A percentile compares a stretch with the other conserved stretches of the same genome.
These are phyloP conservation scores for Sycophila texana DNA, from an alignment of 2,888 invertebrate genomes.

Conservation along the genomic window DNA sequence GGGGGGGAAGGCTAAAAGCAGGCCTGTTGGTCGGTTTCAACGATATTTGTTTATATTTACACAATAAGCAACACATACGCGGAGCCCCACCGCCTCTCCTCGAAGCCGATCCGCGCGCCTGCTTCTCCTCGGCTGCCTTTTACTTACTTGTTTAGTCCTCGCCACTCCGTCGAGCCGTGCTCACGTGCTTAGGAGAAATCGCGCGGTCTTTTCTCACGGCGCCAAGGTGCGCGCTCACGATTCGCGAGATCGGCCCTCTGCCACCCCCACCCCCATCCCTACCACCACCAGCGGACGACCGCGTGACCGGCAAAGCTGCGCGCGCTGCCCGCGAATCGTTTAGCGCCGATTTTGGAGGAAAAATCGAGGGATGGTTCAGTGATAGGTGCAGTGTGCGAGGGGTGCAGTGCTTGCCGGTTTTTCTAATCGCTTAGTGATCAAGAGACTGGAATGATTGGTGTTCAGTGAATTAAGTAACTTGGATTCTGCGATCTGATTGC, in stretches of 20 bases:
- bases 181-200: conserved; percentile 55
- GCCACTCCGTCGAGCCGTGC: conserved; percentile 67
- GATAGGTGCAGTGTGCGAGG: not conserved
- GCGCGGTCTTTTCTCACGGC: not conserved
- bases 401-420: not conserved
- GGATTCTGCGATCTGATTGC: not conserved
- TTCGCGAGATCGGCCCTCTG: not conserved
- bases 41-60: conserved; percentile 77
- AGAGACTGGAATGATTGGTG: not conserved
- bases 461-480: not conserved
- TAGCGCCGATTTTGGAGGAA: not conserved
- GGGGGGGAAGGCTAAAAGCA: conserved; percentile 68
- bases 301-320: conserved; percentile 13
- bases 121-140: conserved; percentile 62
- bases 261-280: no score
- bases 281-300: not conserved
- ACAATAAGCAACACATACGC: conserved; percentile 73
- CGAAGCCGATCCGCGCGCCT: not conserved
- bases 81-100: conserved; percentile 39
- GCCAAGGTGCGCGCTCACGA: no score
- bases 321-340: conserved; percentile 23
- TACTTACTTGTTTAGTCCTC: conserved; percentile 72
- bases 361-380: not conserved
- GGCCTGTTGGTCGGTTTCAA: conserved; percentile 76
- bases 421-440: not conserved